Percentiles rank a stretch among this genome's conserved stretches.
phyloP scores from a whole-genome alignment of 1,140 invertebrate species.

The Himalopsyche phryganea region DNA sequence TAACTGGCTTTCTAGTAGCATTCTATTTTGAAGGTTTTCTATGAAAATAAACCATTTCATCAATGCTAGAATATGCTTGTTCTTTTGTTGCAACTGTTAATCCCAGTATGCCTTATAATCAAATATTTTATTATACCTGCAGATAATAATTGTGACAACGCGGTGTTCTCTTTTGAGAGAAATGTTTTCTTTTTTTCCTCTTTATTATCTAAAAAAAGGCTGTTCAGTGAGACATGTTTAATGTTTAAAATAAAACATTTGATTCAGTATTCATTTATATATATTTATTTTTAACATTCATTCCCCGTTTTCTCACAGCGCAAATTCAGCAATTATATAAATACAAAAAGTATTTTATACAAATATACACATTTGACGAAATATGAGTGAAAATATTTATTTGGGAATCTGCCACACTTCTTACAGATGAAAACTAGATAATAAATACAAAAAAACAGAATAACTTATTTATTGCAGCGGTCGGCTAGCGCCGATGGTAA shows the following conservation, averaged over 20 bases:
- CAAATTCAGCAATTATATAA: constrained; percentile 1
- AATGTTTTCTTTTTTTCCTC: neutral
- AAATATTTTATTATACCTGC: no score
- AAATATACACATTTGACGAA: neutral
- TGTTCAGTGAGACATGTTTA: no score
- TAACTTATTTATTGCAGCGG: constrained; percentile 11
- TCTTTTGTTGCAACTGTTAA: no score
- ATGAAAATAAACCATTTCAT: no score
- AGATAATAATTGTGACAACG: no score
- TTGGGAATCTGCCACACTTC: neutral
- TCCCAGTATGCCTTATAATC: no score
- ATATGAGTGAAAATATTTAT: neutral
- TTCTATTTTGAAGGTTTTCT: no score
- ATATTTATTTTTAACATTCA: constrained; percentile 21
- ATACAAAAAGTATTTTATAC: constrained; percentile 1
- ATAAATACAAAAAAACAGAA: neutral
- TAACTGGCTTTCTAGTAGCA: no score
- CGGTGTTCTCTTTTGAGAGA: no score
- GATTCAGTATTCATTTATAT: constrained; percentile 12
- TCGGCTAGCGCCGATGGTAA: constrained; percentile 10
- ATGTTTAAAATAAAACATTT: constrained; percentile 16
- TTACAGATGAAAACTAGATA: no score
- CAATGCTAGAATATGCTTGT: no score
- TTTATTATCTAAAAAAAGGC: neutral
- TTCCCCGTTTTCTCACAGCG: constrained; percentile 7